Evolutionary conservation across 2,797 vertebrate genomes (phyloP).

Genomic region (Enteromius paludinosus): DNA sequence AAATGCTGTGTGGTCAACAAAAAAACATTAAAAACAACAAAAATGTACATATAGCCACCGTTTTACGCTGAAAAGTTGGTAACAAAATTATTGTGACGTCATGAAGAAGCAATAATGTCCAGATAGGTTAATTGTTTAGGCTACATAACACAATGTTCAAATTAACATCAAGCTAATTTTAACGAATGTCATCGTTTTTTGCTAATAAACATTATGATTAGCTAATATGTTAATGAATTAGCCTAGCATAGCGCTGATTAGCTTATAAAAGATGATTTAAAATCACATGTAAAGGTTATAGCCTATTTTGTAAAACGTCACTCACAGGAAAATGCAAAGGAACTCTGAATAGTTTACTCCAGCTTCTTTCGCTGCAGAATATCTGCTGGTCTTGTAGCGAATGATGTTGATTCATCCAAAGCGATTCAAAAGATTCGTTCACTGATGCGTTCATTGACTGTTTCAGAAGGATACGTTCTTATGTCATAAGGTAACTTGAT

Average conservation of each 20-base stretch:
- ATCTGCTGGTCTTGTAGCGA: neutral
- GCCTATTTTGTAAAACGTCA: neutral
- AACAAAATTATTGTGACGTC: no score
- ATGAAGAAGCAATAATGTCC: no score
- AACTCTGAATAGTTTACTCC: neutral
- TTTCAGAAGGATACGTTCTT: neutral
- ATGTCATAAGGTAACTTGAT: neutral
- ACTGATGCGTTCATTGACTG: neutral
- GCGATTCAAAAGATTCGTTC: neutral
- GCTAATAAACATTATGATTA: no score
- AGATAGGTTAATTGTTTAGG: no score
- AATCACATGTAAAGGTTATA: no score
- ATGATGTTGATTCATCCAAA: neutral
- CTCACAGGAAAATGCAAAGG: neutral
- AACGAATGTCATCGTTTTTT: no score
- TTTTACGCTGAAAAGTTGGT: no score
- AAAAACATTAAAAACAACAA: neutral
- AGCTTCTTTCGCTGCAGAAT: neutral
- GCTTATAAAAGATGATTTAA: no score
- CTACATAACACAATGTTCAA: no score
- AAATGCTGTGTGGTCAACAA: neutral
- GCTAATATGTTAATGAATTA: neutral
- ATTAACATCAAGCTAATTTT: no score
- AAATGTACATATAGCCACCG: no score
- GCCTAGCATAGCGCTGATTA: neutral